Percentiles rank a stretch among this genome's conserved stretches.
phyloP scores from a whole-genome alignment of 2,888 invertebrate genomes.

The Ectobius pallidus region DNA sequence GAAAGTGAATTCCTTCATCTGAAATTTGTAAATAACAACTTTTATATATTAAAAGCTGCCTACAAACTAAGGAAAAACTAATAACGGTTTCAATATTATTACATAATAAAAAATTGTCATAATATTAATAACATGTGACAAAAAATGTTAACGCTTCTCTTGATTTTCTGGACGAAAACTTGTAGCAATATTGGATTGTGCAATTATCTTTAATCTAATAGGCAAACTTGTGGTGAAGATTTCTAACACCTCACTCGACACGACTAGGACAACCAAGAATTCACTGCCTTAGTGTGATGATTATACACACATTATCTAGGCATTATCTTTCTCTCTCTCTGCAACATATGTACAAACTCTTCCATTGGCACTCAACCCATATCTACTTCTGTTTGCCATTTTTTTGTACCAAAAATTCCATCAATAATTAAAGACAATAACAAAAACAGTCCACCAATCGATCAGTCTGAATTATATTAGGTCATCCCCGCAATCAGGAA shows the following conservation, averaged over 20 bases:
- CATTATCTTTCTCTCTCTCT: background rate
- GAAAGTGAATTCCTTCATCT: slow-evolving; percentile 31
- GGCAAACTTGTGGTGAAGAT: slow-evolving; percentile 39
- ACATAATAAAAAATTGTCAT: slow-evolving; percentile 34
- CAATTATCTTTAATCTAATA: slow-evolving; percentile 36
- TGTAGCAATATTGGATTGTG: slow-evolving; percentile 37
- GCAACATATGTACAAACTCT: background rate
- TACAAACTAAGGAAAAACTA: slow-evolving; percentile 40
- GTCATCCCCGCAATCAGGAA: slow-evolving; percentile 12
- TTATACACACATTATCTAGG: slow-evolving; percentile 9
- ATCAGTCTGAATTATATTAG: slow-evolving; percentile 29
- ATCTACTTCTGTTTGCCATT: background rate
- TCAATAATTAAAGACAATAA: slow-evolving; percentile 28
- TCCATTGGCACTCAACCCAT: slow-evolving; percentile 12
- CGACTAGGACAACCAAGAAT: slow-evolving; percentile 38
- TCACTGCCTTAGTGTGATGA: background rate
- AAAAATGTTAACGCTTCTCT: slow-evolving; percentile 33
- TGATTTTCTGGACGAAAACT: slow-evolving; percentile 39
- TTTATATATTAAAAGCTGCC: slow-evolving; percentile 38
- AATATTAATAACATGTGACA: slow-evolving; percentile 38
- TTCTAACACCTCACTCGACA: slow-evolving; percentile 25
- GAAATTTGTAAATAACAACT: slow-evolving; percentile 38
- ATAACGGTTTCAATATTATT: slow-evolving; percentile 37
- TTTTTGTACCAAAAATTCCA: slow-evolving; percentile 34
- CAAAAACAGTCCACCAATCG: slow-evolving; percentile 27